Conservation (phyloP, 2,113 vertebrate genomes). For the Strix uralensis region DNA sequence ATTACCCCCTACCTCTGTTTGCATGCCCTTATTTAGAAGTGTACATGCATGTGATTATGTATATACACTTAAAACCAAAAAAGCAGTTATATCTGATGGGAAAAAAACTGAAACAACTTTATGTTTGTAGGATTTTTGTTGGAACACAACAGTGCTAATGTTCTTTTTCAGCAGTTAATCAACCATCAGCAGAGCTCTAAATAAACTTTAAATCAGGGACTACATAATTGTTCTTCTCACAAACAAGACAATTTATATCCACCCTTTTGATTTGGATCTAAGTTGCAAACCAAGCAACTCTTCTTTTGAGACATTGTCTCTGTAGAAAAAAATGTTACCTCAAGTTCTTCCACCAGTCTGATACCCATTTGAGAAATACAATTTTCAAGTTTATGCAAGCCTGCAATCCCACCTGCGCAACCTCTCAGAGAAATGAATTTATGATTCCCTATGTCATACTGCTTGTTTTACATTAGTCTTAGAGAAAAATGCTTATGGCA, state of each 20-base stretch:
- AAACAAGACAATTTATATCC: not conserved
- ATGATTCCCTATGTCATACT: not conserved
- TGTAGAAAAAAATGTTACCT: not conserved
- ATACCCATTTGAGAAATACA: not conserved
- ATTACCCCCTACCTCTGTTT: not conserved
- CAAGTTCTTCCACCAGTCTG: not conserved
- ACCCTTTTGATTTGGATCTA: not conserved
- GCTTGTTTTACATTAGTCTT: not conserved
- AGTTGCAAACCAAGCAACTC: not conserved
- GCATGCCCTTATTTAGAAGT: not conserved
- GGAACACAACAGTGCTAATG: not conserved
- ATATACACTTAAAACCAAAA: not conserved
- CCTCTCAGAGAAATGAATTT: not conserved
- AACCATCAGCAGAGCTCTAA: not conserved
- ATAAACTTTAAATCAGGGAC: not conserved
- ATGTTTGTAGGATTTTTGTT: not conserved
- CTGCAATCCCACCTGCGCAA: not conserved
- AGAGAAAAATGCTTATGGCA: not conserved
- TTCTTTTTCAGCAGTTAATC: not conserved
- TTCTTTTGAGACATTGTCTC: not conserved
- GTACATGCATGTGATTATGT: not conserved
- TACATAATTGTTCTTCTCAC: not conserved
- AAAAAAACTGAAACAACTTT: not conserved
- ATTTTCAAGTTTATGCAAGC: not conserved
- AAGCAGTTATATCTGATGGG: not conserved